These are phyloP conservation scores for Oryzias sinensis DNA, from an alignment of 2,797 vertebrate genomes.

Conservation along the genomic window DNA sequence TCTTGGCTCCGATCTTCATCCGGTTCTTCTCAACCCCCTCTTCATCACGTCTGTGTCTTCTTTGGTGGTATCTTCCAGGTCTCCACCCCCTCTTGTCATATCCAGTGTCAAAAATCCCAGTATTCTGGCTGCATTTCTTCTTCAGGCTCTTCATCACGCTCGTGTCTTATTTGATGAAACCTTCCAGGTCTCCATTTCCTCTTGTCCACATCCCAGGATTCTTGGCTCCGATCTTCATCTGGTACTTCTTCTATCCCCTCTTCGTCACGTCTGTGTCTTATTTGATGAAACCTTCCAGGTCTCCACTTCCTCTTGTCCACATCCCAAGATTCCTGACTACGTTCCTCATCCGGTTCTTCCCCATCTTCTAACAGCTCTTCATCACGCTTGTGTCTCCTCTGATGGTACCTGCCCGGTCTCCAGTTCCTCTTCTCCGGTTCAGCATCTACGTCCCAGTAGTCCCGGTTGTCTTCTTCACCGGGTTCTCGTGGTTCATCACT, in stretches of 20 bases:
- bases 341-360: slow-evolving; percentile 53
- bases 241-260: slow-evolving; percentile 56
- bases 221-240: slow-evolving; percentile 61
- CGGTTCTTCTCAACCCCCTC: background rate
- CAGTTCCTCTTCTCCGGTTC: slow-evolving; percentile 59
- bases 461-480: slow-evolving; percentile 52
- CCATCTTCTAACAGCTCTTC: slow-evolving; percentile 57
- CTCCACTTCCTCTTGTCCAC: slow-evolving; percentile 60
- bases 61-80: slow-evolving; percentile 36
- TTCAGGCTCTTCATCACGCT: slow-evolving; percentile 50
- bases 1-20: background rate
- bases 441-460: slow-evolving; percentile 50
- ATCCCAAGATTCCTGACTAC: slow-evolving; percentile 63
- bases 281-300: slow-evolving; percentile 7
- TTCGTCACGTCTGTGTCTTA: slow-evolving; percentile 35
- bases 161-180: slow-evolving; percentile 67
- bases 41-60: background rate
- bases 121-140: slow-evolving; percentile 68
- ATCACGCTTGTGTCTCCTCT: slow-evolving; percentile 63
- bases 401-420: slow-evolving; percentile 60
- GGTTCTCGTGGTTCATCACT: slow-evolving; percentile 44
- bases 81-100: slow-evolving; percentile 61
- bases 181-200: slow-evolving; percentile 62
- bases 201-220: slow-evolving; percentile 54
- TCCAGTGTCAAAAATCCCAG: slow-evolving; percentile 31